Percentiles rank a stretch among this genome's conserved stretches.
Conservation (phyloP, 2,888 invertebrate genomes). For the Choreutis nemorana region DNA sequence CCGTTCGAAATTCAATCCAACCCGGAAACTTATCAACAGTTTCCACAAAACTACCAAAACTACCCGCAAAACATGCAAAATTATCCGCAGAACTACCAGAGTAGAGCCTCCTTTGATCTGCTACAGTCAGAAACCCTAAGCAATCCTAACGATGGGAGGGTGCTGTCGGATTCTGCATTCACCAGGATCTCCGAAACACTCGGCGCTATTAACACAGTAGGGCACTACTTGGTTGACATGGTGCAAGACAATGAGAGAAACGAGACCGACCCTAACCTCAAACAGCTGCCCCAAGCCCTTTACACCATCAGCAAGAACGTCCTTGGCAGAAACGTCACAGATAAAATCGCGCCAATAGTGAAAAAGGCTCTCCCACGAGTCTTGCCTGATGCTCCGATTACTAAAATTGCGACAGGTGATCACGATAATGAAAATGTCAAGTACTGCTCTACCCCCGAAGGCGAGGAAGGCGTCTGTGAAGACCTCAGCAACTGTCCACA, state of each 20-base stretch:
- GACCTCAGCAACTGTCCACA: constrained; percentile 91
- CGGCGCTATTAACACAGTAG: constrained; percentile 87
- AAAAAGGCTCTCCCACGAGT: constrained; percentile 51
- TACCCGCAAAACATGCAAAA: constrained; percentile 12
- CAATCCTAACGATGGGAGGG: constrained; percentile 47
- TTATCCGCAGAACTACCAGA: constrained; percentile 25
- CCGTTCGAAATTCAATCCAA: constrained; percentile 16
- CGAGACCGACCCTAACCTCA: constrained; percentile 43
- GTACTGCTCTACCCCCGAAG: constrained; percentile 83
- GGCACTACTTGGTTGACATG: constrained; percentile 85
- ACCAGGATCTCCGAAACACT: constrained; percentile 70
- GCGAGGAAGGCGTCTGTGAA: constrained; percentile 81
- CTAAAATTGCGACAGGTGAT: constrained; percentile 49
- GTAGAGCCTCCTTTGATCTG: constrained; percentile 27
- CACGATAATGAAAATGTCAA: constrained; percentile 59
- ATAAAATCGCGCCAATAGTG: constrained; percentile 79
- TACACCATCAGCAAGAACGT: constrained; percentile 85
- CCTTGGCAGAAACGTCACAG: constrained; percentile 77
- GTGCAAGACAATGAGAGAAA: constrained; percentile 61
- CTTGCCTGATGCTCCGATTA: constrained; percentile 48
- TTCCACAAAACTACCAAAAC: constrained; percentile 3
- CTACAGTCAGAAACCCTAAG: constrained; percentile 26
- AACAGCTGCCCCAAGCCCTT: constrained; percentile 72
- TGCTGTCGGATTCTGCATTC: constrained; percentile 69
- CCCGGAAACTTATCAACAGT: constrained; percentile 9